Evolutionary conservation across 2,113 vertebrate genomes (phyloP).

Genomic region (Vidua chalybeata): DNA sequence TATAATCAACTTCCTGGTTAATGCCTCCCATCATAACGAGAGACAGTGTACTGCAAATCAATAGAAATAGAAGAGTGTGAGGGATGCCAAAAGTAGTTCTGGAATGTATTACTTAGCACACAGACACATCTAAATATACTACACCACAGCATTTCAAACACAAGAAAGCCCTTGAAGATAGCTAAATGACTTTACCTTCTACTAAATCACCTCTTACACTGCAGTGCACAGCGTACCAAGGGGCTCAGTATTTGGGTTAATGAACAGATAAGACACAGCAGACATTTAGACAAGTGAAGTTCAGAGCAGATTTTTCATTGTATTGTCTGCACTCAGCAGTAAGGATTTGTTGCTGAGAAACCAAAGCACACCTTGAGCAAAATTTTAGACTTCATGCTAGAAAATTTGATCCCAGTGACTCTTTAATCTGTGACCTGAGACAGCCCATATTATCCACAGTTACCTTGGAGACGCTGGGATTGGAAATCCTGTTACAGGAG

Average conservation of each 20-base stretch:
- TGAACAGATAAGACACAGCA: background rate
- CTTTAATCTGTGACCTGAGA: background rate
- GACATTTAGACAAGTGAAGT: background rate
- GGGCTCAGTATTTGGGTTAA: background rate
- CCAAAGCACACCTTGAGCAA: background rate
- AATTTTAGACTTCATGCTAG: background rate
- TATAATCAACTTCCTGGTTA: background rate
- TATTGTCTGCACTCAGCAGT: background rate
- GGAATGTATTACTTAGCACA: background rate
- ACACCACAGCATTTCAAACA: background rate
- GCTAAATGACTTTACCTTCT: background rate
- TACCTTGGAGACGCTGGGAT: conserved; percentile 24
- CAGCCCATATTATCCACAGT: background rate
- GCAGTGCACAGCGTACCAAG: background rate
- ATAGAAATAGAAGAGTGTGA: background rate
- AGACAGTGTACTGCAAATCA: background rate
- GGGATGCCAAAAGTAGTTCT: background rate
- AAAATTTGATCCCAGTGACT: background rate
- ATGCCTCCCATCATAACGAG: background rate
- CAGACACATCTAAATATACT: background rate
- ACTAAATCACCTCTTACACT: background rate
- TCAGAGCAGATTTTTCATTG: background rate
- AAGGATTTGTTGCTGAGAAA: conserved; percentile 1
- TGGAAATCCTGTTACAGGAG: background rate
- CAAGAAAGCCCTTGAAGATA: background rate